Evolutionary conservation across 2,797 vertebrate genomes (phyloP), one percentile per base, ranked within the genome.

Genomic region (Gorsachius magnificus): DNA sequence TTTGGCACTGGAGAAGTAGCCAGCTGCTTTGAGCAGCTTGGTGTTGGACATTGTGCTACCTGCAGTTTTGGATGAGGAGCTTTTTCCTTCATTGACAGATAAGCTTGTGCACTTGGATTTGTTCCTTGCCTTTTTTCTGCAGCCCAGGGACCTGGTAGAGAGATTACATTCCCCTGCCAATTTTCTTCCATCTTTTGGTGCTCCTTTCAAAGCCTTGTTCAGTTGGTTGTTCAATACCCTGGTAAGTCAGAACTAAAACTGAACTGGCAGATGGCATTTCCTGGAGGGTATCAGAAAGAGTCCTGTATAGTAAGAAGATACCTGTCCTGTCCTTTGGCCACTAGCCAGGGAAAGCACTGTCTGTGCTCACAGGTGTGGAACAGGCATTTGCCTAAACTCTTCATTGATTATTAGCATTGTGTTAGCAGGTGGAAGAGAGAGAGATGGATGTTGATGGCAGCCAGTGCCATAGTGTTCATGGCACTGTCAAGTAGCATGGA

Each of bases 361-460:
- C 9, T 76, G 26, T 81, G 18, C 54, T 91, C 33, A n/a, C 15
- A 76, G 28, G 31, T n/a, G 10, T 41, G 29, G 36, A 75, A 75
- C 15, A 45, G 13, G 12, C 26, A 25, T 35, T 83, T 75, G 7
- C 57, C 20, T 84, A 46, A 90, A 68, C 3, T 60, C 19, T 64
- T 6, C 54, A 15, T 22, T 65, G 46, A 19, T 83, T 69, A 18
- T 53, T 64, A 75, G 10, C 22, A 3, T 31, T 72, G 22, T 45
- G 60, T 61, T 71, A 54, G 31, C 29, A 54, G 54, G 8, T 50
- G 46, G 26, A 79, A 16, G 21, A 43, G 68, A 66, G 48, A n/a
- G 10, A 65, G 11, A 26, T 0, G 0, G 33, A n/a, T 53, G 5
- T 50, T 72, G 20, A 33, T 54, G 58, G 20, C 22, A 70, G 25